These are phyloP conservation scores for Pheosia tremula DNA, from an alignment of 2,888 invertebrate species.

Conservation along the genomic window DNA sequence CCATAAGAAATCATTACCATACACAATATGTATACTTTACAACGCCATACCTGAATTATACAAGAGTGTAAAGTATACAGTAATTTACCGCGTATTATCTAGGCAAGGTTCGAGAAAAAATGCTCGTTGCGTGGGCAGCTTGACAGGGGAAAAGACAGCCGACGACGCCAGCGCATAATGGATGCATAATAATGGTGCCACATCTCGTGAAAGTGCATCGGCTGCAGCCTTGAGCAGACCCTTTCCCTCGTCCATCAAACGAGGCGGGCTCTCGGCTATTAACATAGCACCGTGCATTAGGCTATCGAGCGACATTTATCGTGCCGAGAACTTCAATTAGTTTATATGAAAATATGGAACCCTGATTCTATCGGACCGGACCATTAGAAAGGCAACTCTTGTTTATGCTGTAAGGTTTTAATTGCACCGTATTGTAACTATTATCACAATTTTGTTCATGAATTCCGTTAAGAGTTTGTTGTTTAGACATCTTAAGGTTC, in stretches of 20 bases:
- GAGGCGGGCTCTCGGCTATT: slow-evolving; percentile 65
- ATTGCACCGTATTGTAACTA: not conserved
- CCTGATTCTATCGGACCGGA: not conserved
- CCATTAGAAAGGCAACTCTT: not conserved
- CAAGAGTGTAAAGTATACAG: slow-evolving; percentile 29
- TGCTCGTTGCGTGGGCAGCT: slow-evolving; percentile 58
- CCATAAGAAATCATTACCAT: not conserved
- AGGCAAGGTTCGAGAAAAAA: slow-evolving; percentile 44
- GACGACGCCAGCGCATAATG: slow-evolving; percentile 65
- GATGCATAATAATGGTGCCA: slow-evolving; percentile 74
- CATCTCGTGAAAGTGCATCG: slow-evolving; percentile 81
- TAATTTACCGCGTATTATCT: slow-evolving; percentile 41
- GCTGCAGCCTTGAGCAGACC: slow-evolving; percentile 73
- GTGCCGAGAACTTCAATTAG: slow-evolving; percentile 47
- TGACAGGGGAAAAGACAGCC: slow-evolving; percentile 63
- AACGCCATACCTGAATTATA: slow-evolving; percentile 23
- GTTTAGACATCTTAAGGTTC: too few species aligned
- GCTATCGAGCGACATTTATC: slow-evolving; percentile 75
- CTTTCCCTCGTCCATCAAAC: slow-evolving; percentile 83
- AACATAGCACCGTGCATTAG: slow-evolving; percentile 72
- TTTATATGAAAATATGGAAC: slow-evolving; percentile 5
- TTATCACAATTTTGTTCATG: not conserved
- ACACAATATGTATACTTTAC: not conserved
- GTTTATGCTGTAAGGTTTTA: not conserved
- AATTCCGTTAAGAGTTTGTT: too few species aligned